phyloP scores from a whole-genome alignment of 2,113 vertebrate species.

The Anhinga anhinga region DNA sequence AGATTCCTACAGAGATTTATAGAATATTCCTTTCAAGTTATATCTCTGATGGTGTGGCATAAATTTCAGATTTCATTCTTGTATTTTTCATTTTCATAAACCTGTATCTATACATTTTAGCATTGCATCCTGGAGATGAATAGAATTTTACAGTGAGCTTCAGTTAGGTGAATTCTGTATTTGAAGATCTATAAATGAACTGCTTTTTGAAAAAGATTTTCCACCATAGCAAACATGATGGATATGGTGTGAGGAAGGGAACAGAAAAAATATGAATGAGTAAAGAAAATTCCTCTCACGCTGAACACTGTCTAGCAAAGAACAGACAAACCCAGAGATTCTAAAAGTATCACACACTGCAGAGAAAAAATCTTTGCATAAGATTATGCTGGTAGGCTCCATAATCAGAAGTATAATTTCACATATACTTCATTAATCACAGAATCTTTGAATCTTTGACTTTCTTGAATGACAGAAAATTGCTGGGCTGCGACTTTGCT shows the following conservation, averaged over 20 bases:
- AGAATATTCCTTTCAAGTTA: neutral
- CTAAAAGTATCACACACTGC: neutral
- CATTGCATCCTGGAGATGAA: neutral
- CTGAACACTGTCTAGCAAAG: neutral
- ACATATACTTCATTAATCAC: neutral
- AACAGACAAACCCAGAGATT: neutral
- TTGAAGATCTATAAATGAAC: neutral
- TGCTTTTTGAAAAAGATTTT: neutral
- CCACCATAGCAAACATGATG: neutral
- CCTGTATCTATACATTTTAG: neutral
- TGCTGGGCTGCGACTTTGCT: neutral
- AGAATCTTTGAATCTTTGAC: neutral
- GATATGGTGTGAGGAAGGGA: neutral
- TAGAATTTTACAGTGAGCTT: neutral
- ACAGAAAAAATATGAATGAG: neutral
- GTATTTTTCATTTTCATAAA: neutral
- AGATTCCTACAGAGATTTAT: neutral
- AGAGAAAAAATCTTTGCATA: neutral
- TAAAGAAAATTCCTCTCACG: neutral
- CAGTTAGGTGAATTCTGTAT: neutral
- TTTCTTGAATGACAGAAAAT: neutral
- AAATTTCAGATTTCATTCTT: neutral
- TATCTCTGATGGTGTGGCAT: neutral
- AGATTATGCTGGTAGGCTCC: neutral
- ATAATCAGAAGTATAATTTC: neutral